A percentile compares a stretch with the other conserved stretches of the same genome.
Conservation (phyloP, 1,140 invertebrate species). For the Aphelinus certus region DNA sequence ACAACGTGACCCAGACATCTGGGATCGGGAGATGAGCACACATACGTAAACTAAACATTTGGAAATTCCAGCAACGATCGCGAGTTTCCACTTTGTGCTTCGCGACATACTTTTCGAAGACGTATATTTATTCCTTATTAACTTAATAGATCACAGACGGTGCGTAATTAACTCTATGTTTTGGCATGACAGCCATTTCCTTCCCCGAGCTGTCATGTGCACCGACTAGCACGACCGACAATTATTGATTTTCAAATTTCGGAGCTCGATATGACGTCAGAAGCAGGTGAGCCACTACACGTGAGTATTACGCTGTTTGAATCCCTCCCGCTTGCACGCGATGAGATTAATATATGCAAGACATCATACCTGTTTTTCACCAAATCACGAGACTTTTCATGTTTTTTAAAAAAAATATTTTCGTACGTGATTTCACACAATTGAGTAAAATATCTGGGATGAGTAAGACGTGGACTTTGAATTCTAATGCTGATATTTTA, state of each 20-base stretch:
- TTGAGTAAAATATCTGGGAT: no score
- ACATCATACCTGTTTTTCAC: no score
- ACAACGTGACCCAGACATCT: constrained; percentile 1
- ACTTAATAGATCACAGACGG: constrained; percentile 45
- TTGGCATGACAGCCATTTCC: constrained; percentile 59
- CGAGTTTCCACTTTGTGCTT: constrained; percentile 58
- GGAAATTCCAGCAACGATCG: constrained; percentile 60
- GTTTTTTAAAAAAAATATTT: no score
- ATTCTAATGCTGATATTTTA: no score
- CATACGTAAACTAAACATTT: constrained; percentile 62
- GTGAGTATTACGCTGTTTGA: no score
- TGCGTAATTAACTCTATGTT: constrained; percentile 47
- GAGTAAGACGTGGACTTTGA: no score
- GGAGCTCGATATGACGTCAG: constrained; percentile 59
- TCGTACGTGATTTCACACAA: no score
- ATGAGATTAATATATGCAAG: no score
- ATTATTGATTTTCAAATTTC: constrained; percentile 63
- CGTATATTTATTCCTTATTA: constrained; percentile 37
- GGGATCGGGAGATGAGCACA: constrained; percentile 36
- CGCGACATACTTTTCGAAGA: constrained; percentile 52
- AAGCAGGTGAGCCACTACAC: constrained; percentile 30
- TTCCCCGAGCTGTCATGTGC: constrained; percentile 54
- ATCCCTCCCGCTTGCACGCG: no score
- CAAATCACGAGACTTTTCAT: no score
- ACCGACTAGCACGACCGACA: constrained; percentile 49